These are phyloP conservation scores for Drosophila arawakana DNA, from an alignment of 1,140 invertebrate genomes.

Conservation along the genomic window DNA sequence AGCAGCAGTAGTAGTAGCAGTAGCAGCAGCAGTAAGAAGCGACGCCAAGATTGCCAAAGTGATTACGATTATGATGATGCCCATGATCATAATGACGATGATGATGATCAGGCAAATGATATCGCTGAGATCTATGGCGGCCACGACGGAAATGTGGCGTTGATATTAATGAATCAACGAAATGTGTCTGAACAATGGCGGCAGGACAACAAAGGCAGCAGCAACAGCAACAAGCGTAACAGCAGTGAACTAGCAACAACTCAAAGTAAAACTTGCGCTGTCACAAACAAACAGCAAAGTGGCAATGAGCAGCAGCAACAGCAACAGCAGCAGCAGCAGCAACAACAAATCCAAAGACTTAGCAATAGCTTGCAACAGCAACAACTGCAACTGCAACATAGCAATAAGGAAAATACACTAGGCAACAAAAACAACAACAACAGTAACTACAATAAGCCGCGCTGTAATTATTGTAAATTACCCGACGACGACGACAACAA, in stretches of 20 bases:
- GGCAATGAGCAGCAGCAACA: constrained; percentile 71
- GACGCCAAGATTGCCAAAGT: constrained; percentile 62
- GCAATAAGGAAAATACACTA: constrained; percentile 82
- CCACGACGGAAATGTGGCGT: constrained; percentile 75
- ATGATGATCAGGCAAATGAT: constrained; percentile 64
- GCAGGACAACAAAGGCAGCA: constrained; percentile 79
- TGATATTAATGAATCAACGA: constrained; percentile 83
- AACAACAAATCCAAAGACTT: constrained; percentile 84
- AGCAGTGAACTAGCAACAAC: constrained; percentile 45
- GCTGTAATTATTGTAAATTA: constrained; percentile 83
- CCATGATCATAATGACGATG: constrained; percentile 56
- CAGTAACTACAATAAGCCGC: constrained; percentile 60
- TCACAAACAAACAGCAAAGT: constrained; percentile 75
- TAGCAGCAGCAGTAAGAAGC: constrained; percentile 34
- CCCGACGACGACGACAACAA: constrained; percentile 56
- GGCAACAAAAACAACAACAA: constrained; percentile 50
- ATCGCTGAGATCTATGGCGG: constrained; percentile 52
- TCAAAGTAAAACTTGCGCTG: constrained; percentile 74
- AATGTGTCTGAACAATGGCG: constrained; percentile 78
- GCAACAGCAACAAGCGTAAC: constrained; percentile 48
- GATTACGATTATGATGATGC: constrained; percentile 58
- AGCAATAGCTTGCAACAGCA: constrained; percentile 72
- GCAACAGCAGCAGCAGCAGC: constrained; percentile 55
- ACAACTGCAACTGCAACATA: constrained; percentile 63
- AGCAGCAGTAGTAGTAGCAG: constrained; percentile 23